phyloP scores from a whole-genome alignment of 2,113 vertebrate species.

The Lepus timidus region DNA sequence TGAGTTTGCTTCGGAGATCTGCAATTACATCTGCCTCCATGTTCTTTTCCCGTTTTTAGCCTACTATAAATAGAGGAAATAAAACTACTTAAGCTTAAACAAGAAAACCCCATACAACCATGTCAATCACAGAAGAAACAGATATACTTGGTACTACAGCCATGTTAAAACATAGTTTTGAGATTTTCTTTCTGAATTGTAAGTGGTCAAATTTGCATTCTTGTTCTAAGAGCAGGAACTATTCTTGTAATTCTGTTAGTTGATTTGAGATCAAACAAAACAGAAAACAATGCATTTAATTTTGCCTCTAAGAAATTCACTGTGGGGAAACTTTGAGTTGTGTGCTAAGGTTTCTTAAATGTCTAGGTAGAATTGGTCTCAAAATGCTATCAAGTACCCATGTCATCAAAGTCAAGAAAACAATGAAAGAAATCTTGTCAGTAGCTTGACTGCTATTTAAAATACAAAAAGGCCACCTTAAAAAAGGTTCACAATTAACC shows the following conservation, averaged over 20 bases:
- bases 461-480: constrained; percentile 4
- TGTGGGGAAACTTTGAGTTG: background rate
- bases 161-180: background rate
- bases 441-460: background rate
- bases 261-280: constrained; percentile 37
- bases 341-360: constrained; percentile 24
- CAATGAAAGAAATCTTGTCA: constrained; percentile 1
- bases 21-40: constrained; percentile 87
- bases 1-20: constrained; percentile 89
- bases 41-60: constrained; percentile 40
- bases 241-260: background rate
- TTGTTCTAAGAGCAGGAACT: constrained; percentile 9
- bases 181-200: constrained; percentile 37
- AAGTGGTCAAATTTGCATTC: constrained; percentile 21
- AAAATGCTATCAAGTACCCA: background rate
- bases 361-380: background rate
- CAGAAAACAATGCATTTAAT: constrained; percentile 1
- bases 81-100: constrained; percentile 39
- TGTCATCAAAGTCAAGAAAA: constrained; percentile 29
- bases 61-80: constrained; percentile 60
- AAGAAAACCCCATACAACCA: background rate
- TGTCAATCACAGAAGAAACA: background rate
- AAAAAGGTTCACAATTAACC: background rate
- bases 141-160: background rate
- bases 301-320: constrained; percentile 35